Conservation (phyloP, 2,113 vertebrate species). For the Cavia porcellus region DNA sequence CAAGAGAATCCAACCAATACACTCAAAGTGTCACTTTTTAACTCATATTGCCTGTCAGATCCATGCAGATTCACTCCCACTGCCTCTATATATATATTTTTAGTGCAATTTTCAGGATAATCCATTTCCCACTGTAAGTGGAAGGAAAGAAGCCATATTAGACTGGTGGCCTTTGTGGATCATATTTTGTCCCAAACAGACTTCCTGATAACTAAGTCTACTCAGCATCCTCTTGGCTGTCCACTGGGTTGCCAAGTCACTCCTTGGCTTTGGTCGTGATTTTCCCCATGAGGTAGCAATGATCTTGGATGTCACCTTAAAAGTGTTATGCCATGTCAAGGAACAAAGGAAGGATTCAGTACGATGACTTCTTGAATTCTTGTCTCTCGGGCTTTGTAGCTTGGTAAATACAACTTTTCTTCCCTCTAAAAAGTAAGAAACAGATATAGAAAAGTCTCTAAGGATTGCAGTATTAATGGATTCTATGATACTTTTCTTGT, state of each 20-base stretch:
- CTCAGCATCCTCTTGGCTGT: not conserved
- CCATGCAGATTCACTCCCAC: not conserved
- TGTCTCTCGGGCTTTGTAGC: not conserved
- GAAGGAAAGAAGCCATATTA: not conserved
- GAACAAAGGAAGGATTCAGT: not conserved
- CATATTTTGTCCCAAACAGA: not conserved
- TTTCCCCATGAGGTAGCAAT: not conserved
- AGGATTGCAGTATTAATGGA: rapidly evolving
- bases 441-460: rapidly evolving
- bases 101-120: not conserved
- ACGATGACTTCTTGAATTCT: not conserved
- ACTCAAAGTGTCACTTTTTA: not conserved
- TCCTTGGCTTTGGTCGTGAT: not conserved
- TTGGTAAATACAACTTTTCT: not conserved
- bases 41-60: not conserved
- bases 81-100: not conserved
- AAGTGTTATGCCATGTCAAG: not conserved
- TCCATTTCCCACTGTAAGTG: not conserved
- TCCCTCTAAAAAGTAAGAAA: not conserved
- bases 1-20: not conserved
- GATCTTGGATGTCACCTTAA: not conserved
- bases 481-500: not conserved
- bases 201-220: not conserved
- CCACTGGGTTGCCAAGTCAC: not conserved
- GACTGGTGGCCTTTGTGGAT: not conserved